Base-by-base conservation (phyloP, 2,888 invertebrate genomes). In the Monoplex corrugatus region DNA sequence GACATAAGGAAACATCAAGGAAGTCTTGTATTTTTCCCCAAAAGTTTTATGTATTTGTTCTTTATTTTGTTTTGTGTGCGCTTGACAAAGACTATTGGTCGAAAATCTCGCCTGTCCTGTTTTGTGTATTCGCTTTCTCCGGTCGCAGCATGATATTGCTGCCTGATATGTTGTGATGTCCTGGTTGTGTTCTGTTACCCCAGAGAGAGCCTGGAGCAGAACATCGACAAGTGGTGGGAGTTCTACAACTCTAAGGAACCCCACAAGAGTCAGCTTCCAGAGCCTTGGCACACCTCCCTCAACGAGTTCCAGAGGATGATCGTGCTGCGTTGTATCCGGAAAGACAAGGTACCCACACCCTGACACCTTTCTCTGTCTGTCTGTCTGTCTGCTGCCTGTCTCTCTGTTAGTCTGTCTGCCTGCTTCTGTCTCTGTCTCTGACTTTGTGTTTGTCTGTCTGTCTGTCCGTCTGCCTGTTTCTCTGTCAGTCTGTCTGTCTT, bases 301-400 rank as follows among this genome's bases (percentile, higher is more conserved):
- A 96, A 96, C 35, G 92, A 96, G 0, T 98, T 99, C 95, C 97
- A 98, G 96, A 97, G 97, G 96, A 96, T 99, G 94, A 96, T 98
- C 92, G 96, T 99, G 1, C 95, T 99, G 10, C 97, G 98, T 84
- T 98, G 98, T 92, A 97, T 99, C 92, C 97, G 99, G 72, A 97
- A 98, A 40, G 99, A 99, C 95, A 99, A 98, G 97, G 97, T 99
- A 91, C 38, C 78, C 3, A 32, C 5, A 5, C 32, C 72, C 6
- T 1, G 38, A 35, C 1, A 8, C 13, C 75, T 75, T 5, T 38
- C 8, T 38, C 38, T 68, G n/a, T 68, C 28, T 68, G 23, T 68
- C 2, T 68, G 68, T 68, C 2, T 97, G 2, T 16, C 40, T 96
- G 78, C 40, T 2, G n/a, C 45, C 35, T 19, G 8, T 50, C 50